Conservation (phyloP, 2,888 invertebrate species). For the Coenonympha glycerion region DNA sequence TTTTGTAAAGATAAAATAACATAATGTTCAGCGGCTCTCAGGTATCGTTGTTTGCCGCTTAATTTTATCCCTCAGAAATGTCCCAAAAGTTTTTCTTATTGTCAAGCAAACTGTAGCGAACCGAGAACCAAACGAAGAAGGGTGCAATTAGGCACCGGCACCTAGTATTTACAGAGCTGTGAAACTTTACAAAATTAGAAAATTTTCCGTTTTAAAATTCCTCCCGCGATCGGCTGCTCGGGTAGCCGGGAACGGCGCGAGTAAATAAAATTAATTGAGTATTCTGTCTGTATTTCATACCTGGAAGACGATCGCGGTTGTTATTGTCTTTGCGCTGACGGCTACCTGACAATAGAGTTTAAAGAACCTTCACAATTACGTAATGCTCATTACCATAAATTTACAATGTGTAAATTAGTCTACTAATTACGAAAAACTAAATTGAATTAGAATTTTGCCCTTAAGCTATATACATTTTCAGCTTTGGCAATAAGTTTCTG, state of each 20-base stretch:
- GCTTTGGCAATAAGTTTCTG: no score
- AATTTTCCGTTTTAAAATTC: constrained; percentile 38
- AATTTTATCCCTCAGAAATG: not conserved
- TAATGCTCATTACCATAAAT: no score
- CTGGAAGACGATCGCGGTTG: not conserved
- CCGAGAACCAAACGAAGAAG: constrained; percentile 12
- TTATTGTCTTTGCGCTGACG: not conserved
- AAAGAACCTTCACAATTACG: no score
- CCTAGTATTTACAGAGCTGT: constrained; percentile 30
- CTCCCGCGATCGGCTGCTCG: constrained; percentile 29
- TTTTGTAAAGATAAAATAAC: no score
- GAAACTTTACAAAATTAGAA: constrained; percentile 34
- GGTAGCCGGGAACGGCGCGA: constrained; percentile 34
- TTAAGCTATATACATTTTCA: no score
- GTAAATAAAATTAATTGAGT: constrained; percentile 49
- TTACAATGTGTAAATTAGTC: no score
- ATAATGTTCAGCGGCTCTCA: no score
- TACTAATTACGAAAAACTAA: no score
- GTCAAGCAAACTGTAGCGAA: constrained; percentile 4
- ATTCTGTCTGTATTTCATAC: constrained; percentile 41
- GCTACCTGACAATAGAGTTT: not conserved
- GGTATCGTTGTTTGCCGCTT: not conserved
- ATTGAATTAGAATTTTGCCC: no score
- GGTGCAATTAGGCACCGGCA: constrained; percentile 22
- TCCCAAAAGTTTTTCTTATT: constrained; percentile 1